A percentile compares a stretch with the other conserved stretches of the same genome.
Evolutionary conservation across 2,888 invertebrate genomes (phyloP).

Genomic region (Drosophila percnosoma): DNA sequence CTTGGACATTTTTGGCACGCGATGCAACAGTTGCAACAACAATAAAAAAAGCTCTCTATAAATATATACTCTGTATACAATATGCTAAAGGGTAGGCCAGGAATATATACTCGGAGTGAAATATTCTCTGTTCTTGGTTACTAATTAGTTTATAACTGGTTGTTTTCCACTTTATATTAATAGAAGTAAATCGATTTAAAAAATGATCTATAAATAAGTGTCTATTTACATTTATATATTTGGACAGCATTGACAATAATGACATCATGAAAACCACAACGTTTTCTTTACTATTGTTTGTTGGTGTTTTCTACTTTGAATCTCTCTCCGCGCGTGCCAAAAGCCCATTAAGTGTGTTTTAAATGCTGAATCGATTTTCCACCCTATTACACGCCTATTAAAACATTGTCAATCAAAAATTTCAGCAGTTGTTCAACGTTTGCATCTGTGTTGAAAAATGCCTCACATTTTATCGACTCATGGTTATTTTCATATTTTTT

Average conservation of each 20-base stretch:
- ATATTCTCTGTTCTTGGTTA: neutral
- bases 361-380: slow-evolving; percentile 69
- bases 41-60: neutral
- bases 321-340: slow-evolving; percentile 55
- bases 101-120: neutral
- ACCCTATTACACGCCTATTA: slow-evolving; percentile 54
- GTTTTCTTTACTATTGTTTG: neutral
- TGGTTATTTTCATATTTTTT: neutral
- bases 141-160: neutral
- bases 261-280: neutral
- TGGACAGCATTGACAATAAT: neutral
- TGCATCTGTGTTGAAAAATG: slow-evolving; percentile 18
- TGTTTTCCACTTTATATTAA: neutral
- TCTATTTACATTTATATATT: neutral
- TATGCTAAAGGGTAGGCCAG: neutral
- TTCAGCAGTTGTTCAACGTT: slow-evolving; percentile 2
- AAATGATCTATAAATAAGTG: neutral
- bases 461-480: neutral
- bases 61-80: neutral
- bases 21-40: slow-evolving; percentile 29
- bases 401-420: slow-evolving; percentile 39
- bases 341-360: slow-evolving; percentile 55
- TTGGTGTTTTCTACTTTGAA: neutral
- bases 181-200: neutral
- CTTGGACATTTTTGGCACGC: slow-evolving; percentile 39